phyloP scores from a whole-genome alignment of 2,888 invertebrate genomes.

The Drosophila cognata region DNA sequence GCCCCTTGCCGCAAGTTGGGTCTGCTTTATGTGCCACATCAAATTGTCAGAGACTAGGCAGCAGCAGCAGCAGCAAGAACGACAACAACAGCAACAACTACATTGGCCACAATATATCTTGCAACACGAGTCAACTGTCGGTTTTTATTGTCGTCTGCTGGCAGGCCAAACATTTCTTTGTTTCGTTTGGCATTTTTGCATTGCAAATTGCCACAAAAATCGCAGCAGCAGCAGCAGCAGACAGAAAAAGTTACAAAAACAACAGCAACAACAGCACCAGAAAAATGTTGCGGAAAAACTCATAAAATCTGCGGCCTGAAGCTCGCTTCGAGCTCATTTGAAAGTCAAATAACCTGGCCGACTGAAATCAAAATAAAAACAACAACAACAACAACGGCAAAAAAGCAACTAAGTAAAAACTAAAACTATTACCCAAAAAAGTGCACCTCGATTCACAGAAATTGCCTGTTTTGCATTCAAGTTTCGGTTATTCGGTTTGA shows the following conservation, averaged over 20 bases:
- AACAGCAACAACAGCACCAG: slow-evolving; percentile 24
- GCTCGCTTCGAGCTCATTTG: slow-evolving; percentile 70
- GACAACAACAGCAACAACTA: slow-evolving; percentile 43
- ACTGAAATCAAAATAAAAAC: slow-evolving; percentile 46
- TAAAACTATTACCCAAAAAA: slow-evolving; percentile 66
- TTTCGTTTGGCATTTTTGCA: slow-evolving; percentile 77
- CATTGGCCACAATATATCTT: slow-evolving; percentile 75
- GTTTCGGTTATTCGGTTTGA: slow-evolving; percentile 55
- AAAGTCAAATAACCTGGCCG: slow-evolving; percentile 75
- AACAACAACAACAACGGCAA: slow-evolving; percentile 32
- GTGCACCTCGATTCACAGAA: slow-evolving; percentile 53
- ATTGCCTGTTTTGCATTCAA: slow-evolving; percentile 75
- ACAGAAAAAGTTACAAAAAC: slow-evolving; percentile 8
- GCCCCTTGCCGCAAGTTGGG: slow-evolving; percentile 5
- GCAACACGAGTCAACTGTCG: slow-evolving; percentile 81
- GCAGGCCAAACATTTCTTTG: slow-evolving; percentile 76
- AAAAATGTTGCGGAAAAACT: slow-evolving; percentile 78
- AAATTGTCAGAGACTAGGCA: slow-evolving; percentile 68
- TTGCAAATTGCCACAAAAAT: slow-evolving; percentile 78
- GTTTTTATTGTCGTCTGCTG: slow-evolving; percentile 81
- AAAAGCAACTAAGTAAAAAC: slow-evolving; percentile 55
- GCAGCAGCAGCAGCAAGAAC: slow-evolving; percentile 23
- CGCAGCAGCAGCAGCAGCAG: slow-evolving; percentile 57
- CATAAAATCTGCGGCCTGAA: slow-evolving; percentile 67
- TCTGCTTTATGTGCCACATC: slow-evolving; percentile 73